phyloP scores from a whole-genome alignment of 2,797 vertebrate genomes.

The Champsocephalus esox region DNA sequence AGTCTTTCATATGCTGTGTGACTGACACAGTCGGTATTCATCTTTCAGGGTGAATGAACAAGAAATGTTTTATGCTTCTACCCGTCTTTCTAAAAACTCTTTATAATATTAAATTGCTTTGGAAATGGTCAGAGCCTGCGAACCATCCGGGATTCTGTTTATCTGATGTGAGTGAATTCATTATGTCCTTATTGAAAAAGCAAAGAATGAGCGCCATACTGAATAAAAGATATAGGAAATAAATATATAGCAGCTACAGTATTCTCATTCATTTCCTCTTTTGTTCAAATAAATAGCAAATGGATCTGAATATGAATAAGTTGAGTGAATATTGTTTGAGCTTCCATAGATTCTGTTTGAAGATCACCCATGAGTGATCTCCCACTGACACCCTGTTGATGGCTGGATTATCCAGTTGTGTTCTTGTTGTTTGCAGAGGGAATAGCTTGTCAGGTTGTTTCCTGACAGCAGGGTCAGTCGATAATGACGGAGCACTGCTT shows the following conservation, averaged over 20 bases:
- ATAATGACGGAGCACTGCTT: slow-evolving; percentile 60
- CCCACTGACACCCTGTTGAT: slow-evolving; percentile 19
- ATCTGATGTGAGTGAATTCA: slow-evolving; percentile 27
- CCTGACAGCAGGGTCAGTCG: slow-evolving; percentile 56
- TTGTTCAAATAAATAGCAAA: not conserved
- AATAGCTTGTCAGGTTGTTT: slow-evolving; percentile 46
- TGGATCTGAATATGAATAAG: slow-evolving; percentile 16
- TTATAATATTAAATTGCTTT: slow-evolving; percentile 31
- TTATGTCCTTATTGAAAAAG: slow-evolving; percentile 26
- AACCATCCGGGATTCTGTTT: slow-evolving; percentile 24
- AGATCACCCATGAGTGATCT: slow-evolving; percentile 26
- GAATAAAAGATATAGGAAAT: slow-evolving; percentile 10
- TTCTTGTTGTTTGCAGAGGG: slow-evolving; percentile 40
- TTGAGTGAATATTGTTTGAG: slow-evolving; percentile 18
- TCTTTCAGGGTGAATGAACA: slow-evolving; percentile 50
- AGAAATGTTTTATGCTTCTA: slow-evolving; percentile 36
- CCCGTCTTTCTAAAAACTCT: slow-evolving; percentile 34
- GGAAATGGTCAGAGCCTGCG: slow-evolving; percentile 38
- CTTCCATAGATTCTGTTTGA: not conserved
- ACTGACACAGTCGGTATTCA: slow-evolving; percentile 58
- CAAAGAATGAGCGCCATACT: slow-evolving; percentile 7
- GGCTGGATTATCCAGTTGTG: slow-evolving; percentile 35
- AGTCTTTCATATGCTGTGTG: slow-evolving; percentile 63
- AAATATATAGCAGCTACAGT: not conserved
- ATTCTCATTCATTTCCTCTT: slow-evolving; percentile 7